Conservation (phyloP, 1,140 invertebrate genomes). For the Scaptomyza hsui region DNA sequence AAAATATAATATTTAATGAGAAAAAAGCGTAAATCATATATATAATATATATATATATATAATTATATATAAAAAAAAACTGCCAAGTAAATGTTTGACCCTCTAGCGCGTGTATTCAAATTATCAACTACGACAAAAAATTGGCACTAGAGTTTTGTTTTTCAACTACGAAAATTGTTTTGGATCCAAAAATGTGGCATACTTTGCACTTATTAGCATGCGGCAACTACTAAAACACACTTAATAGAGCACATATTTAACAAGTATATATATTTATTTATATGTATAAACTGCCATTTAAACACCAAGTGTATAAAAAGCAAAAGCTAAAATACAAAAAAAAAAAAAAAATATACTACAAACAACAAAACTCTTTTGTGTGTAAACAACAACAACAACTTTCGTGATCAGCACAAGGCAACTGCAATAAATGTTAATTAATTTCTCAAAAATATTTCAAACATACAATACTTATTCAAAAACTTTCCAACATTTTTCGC, state of each 20-base stretch:
- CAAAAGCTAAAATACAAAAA: constrained; percentile 27
- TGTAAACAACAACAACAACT: constrained; percentile 32
- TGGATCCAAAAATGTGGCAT: constrained; percentile 54
- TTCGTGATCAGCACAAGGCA: constrained; percentile 36
- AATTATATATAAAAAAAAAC: constrained; percentile 49
- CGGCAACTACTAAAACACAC: constrained; percentile 73
- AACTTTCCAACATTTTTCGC: background rate
- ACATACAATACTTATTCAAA: background rate
- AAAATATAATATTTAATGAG: constrained; percentile 30
- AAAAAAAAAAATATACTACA: constrained; percentile 25
- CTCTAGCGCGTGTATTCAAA: constrained; percentile 55
- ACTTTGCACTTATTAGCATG: constrained; percentile 53
- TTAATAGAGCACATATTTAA: constrained; percentile 69
- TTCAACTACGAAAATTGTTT: constrained; percentile 17
- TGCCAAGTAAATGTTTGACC: constrained; percentile 77
- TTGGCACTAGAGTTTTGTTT: constrained; percentile 17
- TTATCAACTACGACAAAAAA: constrained; percentile 23
- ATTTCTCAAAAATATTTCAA: constrained; percentile 11
- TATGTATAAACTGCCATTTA: constrained; percentile 76
- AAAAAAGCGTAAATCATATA: constrained; percentile 40
- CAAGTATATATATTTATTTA: constrained; percentile 49
- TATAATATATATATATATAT: constrained; percentile 36
- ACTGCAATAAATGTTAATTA: constrained; percentile 17
- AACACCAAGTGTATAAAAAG: constrained; percentile 69
- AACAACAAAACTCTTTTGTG: constrained; percentile 49